Evolutionary conservation across 2,797 vertebrate species (phyloP), one percentile per base, ranked within the genome.

Genomic region (Phalloptychus januarius): DNA sequence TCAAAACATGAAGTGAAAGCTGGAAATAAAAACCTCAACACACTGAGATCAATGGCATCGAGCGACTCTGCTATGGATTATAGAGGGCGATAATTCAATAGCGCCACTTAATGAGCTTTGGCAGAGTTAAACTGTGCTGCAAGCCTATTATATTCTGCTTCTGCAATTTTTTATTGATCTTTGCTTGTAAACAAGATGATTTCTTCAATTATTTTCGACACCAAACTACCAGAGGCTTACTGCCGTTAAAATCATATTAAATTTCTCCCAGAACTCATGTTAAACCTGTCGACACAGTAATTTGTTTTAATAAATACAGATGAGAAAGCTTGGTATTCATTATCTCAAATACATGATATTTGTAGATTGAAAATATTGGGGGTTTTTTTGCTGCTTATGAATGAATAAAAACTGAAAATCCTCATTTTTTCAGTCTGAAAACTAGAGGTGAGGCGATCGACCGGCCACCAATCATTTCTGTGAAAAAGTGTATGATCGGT

Each of bases 61-160:
- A 61, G 44, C 16, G 33, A 42, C 69, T 6, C 16, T 10, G 25
- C 33, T 16, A 4, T 20, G 11, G 54, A 71, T 77, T 42, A 65
- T 10, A 3, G 25, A 65, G 7, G 15, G 36, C 5, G 5, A 63
- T 38, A 16, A 80, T 23, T 63, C 28, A 70, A 56, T 67, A 54
- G 16, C 11, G 69, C 16, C 18, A 7, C 75, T 40, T 61, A 78
- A 70, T 61, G 72, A 48, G 48, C 58, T 77, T 81, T 65, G 18
- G 31, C 45, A 12, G 23, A 63, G 46, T 38, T 36, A 61, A 61
- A 58, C 70, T 61, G 13, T n/a, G 40, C 40, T n/a, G n/a, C 18
- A 54, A 52, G 40, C 5, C 42, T 20, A 54, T 33, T 16, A 0
- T 42, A 13, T 71, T 25, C 12, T 2, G 2, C 5, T 48, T n/a